Evolutionary conservation across 1,140 invertebrate species (phyloP), one percentile per base, ranked within the genome.

Genomic region (Luehdorfia chinensis): DNA sequence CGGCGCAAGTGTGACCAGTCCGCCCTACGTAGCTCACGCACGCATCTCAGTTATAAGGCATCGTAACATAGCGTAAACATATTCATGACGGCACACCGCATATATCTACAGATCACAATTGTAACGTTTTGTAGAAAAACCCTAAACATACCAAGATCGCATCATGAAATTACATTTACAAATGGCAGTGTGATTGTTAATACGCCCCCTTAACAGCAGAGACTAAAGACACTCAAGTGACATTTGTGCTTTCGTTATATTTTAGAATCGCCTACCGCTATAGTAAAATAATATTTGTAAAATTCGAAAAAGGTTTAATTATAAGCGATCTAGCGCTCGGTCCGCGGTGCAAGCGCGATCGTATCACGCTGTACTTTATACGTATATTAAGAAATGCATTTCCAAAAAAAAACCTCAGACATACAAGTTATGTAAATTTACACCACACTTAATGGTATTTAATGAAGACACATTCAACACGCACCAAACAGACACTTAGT

Each of bases 101-200:
- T 37, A 50, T 45, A 37, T 27, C 49, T 28, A 34, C 47, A 48
- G 30, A 55, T 53, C 50, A 57, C 50, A 50, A 54, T 21, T 18
- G 47, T 58, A 61, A 57, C 49, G 34, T 55, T 48, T 61, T 50
- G 45, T 55, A 60, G 49, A 60, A 55, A 49, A 51, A 48, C 49
- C 55, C 44, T 72, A 69, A 62, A 59, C 75, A 72, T 59, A 59
- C 66, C 65, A 48, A n/a, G 50, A 62, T 58, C 70, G 66, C 70
- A 71, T 67, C 72, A 61, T 69, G 63, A 63, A 69, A 59, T 63
- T 72, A 75, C 61, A 62, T 69, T 69, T 64, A 59, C 72, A 85
- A n/a, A 83, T 85, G 81, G 81, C 81, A 85, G 81, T 84, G 80
- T 68, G 66, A 75, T 84, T 64, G 69, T 84, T 73, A 66, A 65